Conservation (phyloP, 2,113 vertebrate genomes). For the Smithornis capensis region DNA sequence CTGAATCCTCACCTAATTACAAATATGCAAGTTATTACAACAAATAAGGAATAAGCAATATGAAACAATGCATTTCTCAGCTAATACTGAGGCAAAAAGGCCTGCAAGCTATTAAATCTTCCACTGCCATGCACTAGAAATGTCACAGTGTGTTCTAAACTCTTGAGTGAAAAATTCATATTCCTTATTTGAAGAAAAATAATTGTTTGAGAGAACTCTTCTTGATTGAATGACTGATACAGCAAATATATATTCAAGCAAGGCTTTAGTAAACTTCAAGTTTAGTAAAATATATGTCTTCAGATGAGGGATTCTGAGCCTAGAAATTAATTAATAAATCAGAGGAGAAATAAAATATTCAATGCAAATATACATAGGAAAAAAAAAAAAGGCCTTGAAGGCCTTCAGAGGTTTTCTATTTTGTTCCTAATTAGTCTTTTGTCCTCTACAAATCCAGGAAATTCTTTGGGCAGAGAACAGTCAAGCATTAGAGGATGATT, state of each 20-base stretch:
- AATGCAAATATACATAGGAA: background rate
- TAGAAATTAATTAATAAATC: constrained; percentile 61
- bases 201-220: constrained; percentile 26
- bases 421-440: constrained; percentile 56
- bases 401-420: background rate
- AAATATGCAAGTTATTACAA: background rate
- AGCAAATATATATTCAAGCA: constrained; percentile 36
- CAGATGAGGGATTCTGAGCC: constrained; percentile 4
- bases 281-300: background rate
- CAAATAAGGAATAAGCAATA: background rate
- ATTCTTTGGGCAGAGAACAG: constrained; percentile 42
- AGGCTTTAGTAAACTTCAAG: constrained; percentile 47
- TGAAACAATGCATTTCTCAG: background rate
- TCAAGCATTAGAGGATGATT: constrained; percentile 19
- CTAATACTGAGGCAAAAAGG: background rate
- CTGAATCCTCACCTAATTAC: background rate
- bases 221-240: constrained; percentile 23
- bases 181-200: constrained; percentile 19
- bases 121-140: background rate
- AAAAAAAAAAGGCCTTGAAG: background rate
- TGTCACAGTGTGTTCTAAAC: background rate
- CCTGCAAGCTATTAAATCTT: background rate
- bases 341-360: constrained; percentile 55
- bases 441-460: constrained; percentile 52
- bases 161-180: background rate